Evolutionary conservation across 1,140 invertebrate species (phyloP).

Genomic region (Drosophila subpulchrella): DNA sequence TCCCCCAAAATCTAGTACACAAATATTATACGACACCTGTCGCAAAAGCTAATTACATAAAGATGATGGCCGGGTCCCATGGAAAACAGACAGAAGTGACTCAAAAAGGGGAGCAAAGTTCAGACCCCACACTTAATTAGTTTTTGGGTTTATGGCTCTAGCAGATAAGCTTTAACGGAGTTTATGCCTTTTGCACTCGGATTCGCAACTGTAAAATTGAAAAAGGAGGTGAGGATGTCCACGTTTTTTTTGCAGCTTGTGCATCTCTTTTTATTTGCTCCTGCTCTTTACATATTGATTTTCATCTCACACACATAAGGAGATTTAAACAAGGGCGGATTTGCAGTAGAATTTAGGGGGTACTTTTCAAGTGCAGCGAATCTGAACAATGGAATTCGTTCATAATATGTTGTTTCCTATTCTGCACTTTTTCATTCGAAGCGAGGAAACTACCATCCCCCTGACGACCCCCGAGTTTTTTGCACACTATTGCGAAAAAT

Average conservation of each 20-base stretch:
- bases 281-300: slow-evolving; percentile 39
- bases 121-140: slow-evolving; percentile 50
- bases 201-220: slow-evolving; percentile 8
- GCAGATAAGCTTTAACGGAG: slow-evolving; percentile 30
- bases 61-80: slow-evolving; percentile 4
- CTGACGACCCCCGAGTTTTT: slow-evolving; percentile 9
- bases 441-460: neutral
- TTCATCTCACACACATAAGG: slow-evolving; percentile 31
- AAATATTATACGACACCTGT: slow-evolving; percentile 27
- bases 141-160: slow-evolving; percentile 51
- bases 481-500: slow-evolving; percentile 48
- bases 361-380: neutral
- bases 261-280: slow-evolving; percentile 8
- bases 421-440: neutral
- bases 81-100: slow-evolving; percentile 11
- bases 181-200: slow-evolving; percentile 25
- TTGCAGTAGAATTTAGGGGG: neutral
- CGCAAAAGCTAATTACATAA: slow-evolving; percentile 20
- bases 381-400: neutral
- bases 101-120: slow-evolving; percentile 54
- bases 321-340: neutral
- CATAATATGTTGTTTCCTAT: neutral
- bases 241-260: slow-evolving; percentile 54
- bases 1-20: slow-evolving; percentile 20
- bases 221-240: slow-evolving; percentile 21